Percentiles rank a stretch among this genome's conserved stretches.
Evolutionary conservation across 2,113 vertebrate genomes (phyloP).

Genomic region (Chamaetylas fuelleborni): DNA sequence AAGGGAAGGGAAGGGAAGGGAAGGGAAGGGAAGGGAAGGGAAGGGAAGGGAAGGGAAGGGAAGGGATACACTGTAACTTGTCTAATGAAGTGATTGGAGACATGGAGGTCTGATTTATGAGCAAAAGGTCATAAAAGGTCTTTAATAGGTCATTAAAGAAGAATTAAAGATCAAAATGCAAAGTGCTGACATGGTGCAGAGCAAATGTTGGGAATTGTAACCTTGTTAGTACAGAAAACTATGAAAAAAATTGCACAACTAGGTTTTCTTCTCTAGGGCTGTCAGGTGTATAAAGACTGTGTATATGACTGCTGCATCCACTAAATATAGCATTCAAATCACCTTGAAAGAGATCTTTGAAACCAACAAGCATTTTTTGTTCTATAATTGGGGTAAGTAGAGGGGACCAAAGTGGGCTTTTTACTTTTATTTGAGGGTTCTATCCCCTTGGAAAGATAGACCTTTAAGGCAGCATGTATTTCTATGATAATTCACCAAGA

Average conservation of each 20-base stretch:
- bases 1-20: background rate
- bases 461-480: background rate
- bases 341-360: background rate
- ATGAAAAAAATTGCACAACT: background rate
- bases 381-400: background rate
- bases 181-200: background rate
- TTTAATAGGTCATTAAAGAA: background rate
- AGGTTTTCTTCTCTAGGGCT: background rate
- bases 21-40: too few species aligned
- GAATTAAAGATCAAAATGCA: constrained; percentile 17
- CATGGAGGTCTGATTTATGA: background rate
- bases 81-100: background rate
- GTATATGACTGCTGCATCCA: background rate
- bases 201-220: background rate
- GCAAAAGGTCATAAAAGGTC: background rate
- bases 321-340: background rate
- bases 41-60: background rate
- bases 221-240: background rate
- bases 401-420: background rate
- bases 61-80: background rate
- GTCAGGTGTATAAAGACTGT: background rate
- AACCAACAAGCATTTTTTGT: background rate
- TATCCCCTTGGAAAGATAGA: background rate
- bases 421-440: background rate
- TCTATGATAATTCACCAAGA: background rate